Evolutionary conservation across 2,888 invertebrate genomes (phyloP), one percentile per base, ranked within the genome.

Genomic region (Archips xylosteana): DNA sequence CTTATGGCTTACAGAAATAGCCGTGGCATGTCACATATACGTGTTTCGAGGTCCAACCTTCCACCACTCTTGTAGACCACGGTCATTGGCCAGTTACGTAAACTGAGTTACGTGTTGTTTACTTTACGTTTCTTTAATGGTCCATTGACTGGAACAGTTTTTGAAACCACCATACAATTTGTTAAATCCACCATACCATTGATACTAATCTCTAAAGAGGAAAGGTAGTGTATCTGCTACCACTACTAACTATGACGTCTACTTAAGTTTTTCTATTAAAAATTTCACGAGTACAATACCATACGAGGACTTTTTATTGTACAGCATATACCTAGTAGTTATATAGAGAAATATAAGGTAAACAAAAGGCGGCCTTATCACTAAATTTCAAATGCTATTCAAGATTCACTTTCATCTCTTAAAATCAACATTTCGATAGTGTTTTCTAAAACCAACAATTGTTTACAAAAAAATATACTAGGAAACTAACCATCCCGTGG

Each of bases 21-120:
- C 51, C 51, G 51, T 51, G 49, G 51, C 45, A 64, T 64, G 47
- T 59, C 59, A 65, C 49, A 49, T 45, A 45, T 61, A 36, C 34
- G 34, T 42, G 62, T 12, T 68, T 60, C 42, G 64, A 51, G 39
- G 9, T 45, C 15, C 65, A 65, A 65, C 51, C 65, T 66, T 61
- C 66, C 15, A 34, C 42, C 51, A 47, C 51, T 34, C 42, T 49
- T 59, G 63, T 59, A 62, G 45, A 67, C 73, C 73, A 73, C 73
- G 73, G 73, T 69, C 73, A 65, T 69, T 74, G 73, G 59, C 73
- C 69, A 69, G 13, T 74, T 69, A 65, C 64, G 64, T 74, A 74
- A 74, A 63, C 42, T 57, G 54, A 68, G 68, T 72, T 68, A 68
- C 63, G 68, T 74, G 63, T 59, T 74, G 69, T 74, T 74, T 74